These are phyloP conservation scores for Scolopax rusticola DNA, from an alignment of 2,797 vertebrate species.

Conservation along the genomic window DNA sequence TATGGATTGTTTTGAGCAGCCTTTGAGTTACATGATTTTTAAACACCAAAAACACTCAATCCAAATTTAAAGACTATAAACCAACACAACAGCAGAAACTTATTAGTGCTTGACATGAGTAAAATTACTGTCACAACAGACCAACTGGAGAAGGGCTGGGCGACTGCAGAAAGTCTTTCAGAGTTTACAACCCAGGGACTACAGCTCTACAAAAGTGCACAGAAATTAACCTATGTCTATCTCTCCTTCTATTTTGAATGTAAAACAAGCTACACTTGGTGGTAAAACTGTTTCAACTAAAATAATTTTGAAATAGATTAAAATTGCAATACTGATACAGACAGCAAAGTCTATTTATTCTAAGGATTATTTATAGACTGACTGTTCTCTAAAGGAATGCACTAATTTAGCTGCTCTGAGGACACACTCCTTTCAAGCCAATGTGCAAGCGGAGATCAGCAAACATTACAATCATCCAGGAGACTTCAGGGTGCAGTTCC, in stretches of 20 bases:
- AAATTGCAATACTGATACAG: not conserved
- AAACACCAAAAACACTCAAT: not conserved
- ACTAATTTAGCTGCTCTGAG: constrained; percentile 39
- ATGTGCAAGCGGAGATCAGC: not conserved
- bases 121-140: not conserved
- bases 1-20: not conserved
- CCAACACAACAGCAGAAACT: not conserved
- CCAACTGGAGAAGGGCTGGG: not conserved
- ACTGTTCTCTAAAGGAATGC: constrained; percentile 21
- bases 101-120: not conserved
- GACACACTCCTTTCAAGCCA: constrained; percentile 50
- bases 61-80: not conserved
- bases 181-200: not conserved
- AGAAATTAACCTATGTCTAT: not conserved
- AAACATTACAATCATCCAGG: not conserved
- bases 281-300: not conserved
- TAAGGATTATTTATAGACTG: constrained; percentile 59
- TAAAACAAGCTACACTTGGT: not conserved
- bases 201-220: not conserved
- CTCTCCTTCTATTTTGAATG: not conserved
- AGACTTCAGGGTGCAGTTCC: not conserved
- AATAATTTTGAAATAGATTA: not conserved
- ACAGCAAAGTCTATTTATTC: not conserved
- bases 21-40: not conserved
- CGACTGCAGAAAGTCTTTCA: not conserved